These are phyloP conservation scores for Bugula neritina DNA, from an alignment of 2,888 invertebrate species.

Conservation along the genomic window DNA sequence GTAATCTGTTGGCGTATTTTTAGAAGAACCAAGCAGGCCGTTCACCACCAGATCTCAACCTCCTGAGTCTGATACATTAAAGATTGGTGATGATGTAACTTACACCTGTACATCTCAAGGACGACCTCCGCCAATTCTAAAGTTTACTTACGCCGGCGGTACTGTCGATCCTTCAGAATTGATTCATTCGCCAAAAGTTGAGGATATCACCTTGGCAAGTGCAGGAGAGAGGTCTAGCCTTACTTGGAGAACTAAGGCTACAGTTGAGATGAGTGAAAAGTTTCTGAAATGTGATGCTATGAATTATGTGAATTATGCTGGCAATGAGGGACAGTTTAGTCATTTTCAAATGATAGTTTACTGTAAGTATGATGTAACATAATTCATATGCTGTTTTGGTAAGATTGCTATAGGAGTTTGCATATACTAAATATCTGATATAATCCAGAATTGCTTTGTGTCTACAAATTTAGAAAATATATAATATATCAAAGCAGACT, in stretches of 20 bases:
- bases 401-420: too few species aligned
- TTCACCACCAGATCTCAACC: too few species aligned
- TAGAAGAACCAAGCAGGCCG: too few species aligned
- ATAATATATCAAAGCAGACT: too few species aligned
- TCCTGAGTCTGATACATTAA: too few species aligned
- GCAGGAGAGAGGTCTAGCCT: background rate
- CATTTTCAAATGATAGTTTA: background rate
- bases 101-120: background rate
- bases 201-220: background rate
- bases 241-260: slow-evolving; percentile 1
- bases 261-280: background rate
- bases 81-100: background rate
- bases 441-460: too few species aligned
- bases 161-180: background rate
- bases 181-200: background rate
- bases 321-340: background rate
- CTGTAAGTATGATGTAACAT: background rate
- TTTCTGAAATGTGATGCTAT: background rate
- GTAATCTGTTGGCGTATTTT: too few species aligned
- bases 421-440: too few species aligned
- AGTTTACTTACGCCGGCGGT: background rate
- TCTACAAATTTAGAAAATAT: too few species aligned
- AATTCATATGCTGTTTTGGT: too few species aligned
- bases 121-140: slow-evolving; percentile 5
- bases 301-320: background rate